Percentiles rank a stretch among this genome's conserved stretches.
phyloP scores from a whole-genome alignment of 2,888 invertebrate species.

The Agrochola litura region DNA sequence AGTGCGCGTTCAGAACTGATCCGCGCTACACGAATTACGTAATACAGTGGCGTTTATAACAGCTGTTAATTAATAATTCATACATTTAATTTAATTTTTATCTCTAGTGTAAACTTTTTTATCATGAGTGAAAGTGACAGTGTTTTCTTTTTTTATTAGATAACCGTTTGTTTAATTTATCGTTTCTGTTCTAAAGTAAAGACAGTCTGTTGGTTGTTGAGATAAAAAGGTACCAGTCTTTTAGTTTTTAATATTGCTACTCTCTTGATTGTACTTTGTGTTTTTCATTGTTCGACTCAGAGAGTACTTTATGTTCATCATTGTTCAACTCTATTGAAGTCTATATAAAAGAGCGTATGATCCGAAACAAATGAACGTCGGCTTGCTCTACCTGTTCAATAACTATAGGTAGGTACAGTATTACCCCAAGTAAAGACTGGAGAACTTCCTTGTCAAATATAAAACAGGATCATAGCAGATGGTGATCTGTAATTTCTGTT shows the following conservation, averaged over 20 bases:
- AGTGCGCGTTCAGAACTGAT: constrained; percentile 35
- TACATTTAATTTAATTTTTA: constrained; percentile 4
- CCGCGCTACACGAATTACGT: constrained; percentile 44
- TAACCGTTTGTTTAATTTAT: constrained; percentile 9
- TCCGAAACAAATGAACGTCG: neutral
- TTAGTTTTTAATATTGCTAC: neutral
- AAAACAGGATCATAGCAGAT: neutral
- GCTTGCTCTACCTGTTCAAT: neutral
- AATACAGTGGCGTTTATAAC: constrained; percentile 18
- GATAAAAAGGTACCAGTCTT: constrained; percentile 5
- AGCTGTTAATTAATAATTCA: constrained; percentile 3
- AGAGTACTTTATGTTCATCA: neutral
- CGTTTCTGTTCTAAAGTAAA: neutral
- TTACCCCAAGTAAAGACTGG: neutral
- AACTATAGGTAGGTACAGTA: neutral
- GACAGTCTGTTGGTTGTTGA: neutral
- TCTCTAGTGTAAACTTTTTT: constrained; percentile 6
- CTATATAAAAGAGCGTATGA: neutral
- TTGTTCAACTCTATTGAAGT: neutral
- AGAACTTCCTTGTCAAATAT: neutral
- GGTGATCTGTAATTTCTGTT: neutral
- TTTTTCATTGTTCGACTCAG: neutral
- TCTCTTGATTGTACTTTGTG: neutral
- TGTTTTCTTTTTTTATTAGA: constrained; percentile 29
- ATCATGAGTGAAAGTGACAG: constrained; percentile 45